Evolutionary conservation across 2,113 vertebrate genomes (phyloP), one percentile per base, ranked within the genome.

Genomic region (Orthochromis malagaraziensis): DNA sequence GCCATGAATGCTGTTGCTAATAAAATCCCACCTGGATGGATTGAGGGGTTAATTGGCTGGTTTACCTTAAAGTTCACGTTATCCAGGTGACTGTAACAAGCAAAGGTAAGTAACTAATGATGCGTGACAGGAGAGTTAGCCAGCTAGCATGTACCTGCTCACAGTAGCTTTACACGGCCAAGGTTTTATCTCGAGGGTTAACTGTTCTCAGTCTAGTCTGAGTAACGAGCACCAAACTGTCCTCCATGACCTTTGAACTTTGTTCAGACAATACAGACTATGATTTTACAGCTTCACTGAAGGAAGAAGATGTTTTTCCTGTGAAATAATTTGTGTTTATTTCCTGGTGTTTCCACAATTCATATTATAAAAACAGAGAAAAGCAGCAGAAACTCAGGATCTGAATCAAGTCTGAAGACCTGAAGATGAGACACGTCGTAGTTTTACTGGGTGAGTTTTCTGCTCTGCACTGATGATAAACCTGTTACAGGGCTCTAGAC

Each of bases 361-460:
- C 57, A 77, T 17, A 13, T 9, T 85, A 83, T 88, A 75, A 87
- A 87, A 47, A 2, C 54, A 1, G 38, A n/a, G 47, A 7, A 24
- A 58, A 58, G 24, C 38, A 38, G 9, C 12, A 49, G 9, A 2
- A 16, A 16, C 24, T 29, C 24, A 35, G 35, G 13, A 31, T 42
- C 40, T 42, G 40, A 42, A 42, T 8, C 38, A 4, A 12, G 40
- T n/a, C 1, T 7, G 6, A 7, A 82, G 29, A 9, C 7, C 7
- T 60, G 38, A 88, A 13, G 2, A 93, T 89, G 92, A 87, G 87
- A 33, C 29, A 6, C 1, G 5, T 84, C 57, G 2, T 82, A 7
- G 5, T 87, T 45, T 6, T 88, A 16, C 49, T 91, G 40, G 90
- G 92, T 91, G 68, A 84, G 38, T 19, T 33, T 60, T 19, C 29